phyloP scores from a whole-genome alignment of 2,113 vertebrate genomes.

The Lepisosteus osseus region DNA sequence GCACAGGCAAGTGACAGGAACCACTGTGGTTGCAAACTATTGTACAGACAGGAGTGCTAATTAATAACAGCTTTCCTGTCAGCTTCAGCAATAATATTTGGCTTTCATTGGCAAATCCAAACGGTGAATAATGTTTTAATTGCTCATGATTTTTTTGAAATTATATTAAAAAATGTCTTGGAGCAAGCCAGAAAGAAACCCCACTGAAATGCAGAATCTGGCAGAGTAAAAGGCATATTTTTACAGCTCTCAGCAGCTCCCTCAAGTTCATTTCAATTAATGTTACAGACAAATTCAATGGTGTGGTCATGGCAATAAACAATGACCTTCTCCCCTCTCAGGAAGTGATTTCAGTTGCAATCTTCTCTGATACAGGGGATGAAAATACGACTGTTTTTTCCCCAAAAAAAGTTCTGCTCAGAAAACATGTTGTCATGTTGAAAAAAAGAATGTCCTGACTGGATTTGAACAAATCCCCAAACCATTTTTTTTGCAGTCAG shows the following conservation, averaged over 20 bases:
- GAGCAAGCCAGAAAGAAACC: background rate
- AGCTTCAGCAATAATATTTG: background rate
- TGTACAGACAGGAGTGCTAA: background rate
- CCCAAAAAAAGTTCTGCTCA: too few relatives aligned
- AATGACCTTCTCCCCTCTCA: too few relatives aligned
- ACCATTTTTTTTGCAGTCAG: too few relatives aligned
- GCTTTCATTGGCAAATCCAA: background rate
- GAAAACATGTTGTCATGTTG: too few relatives aligned
- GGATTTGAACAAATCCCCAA: too few relatives aligned
- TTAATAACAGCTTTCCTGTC: background rate
- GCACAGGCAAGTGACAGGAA: background rate
- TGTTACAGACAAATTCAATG: too few relatives aligned
- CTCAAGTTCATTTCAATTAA: too few relatives aligned
- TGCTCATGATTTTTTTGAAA: background rate
- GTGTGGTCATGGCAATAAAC: too few relatives aligned
- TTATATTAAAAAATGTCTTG: background rate
- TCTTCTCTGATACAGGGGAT: too few relatives aligned
- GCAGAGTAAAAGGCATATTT: background rate
- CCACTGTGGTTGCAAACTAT: background rate
- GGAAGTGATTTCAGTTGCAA: too few relatives aligned
- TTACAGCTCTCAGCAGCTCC: background rate
- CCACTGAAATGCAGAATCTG: background rate
- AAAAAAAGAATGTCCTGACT: too few relatives aligned
- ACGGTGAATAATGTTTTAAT: background rate
- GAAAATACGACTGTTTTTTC: too few relatives aligned